Percentiles rank a stretch among this genome's conserved stretches.
Conservation (phyloP, 2,113 vertebrate genomes). For the Azemiops feae region DNA sequence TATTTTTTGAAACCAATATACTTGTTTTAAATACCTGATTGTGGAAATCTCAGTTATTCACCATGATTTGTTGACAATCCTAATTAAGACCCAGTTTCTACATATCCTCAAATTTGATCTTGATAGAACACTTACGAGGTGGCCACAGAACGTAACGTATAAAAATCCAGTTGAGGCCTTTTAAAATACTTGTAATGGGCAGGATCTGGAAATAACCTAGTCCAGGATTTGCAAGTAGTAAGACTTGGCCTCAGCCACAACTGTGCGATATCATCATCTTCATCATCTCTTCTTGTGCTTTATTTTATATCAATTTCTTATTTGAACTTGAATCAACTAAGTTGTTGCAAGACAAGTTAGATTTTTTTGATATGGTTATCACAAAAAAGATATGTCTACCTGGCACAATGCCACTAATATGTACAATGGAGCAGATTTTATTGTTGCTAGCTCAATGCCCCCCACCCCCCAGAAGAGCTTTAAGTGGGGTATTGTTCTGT, state of each 20-base stretch:
- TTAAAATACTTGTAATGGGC: not conserved
- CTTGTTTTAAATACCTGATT: not conserved
- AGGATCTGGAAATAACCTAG: not conserved
- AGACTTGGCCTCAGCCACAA: not conserved
- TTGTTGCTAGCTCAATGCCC: not conserved
- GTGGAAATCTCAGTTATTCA: slow-evolving; percentile 1
- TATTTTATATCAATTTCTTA: not conserved
- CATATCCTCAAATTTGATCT: not conserved
- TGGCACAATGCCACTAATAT: not conserved
- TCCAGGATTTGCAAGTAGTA: not conserved
- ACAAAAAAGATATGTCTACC: not conserved
- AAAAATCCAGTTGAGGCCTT: not conserved
- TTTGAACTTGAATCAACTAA: not conserved
- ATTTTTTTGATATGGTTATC: not conserved
- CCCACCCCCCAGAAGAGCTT: not conserved
- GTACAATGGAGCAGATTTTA: not conserved
- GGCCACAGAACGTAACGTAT: not conserved
- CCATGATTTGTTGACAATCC: not conserved
- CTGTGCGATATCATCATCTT: not conserved
- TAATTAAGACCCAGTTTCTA: not conserved
- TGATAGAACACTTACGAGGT: not conserved
- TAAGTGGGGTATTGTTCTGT: too few species aligned
- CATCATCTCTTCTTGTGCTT: not conserved
- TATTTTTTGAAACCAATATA: not conserved
- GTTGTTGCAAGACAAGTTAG: not conserved